Conservation (phyloP, 92 coral and sea anemone species). For the Zoanthus sansibaricus region DNA sequence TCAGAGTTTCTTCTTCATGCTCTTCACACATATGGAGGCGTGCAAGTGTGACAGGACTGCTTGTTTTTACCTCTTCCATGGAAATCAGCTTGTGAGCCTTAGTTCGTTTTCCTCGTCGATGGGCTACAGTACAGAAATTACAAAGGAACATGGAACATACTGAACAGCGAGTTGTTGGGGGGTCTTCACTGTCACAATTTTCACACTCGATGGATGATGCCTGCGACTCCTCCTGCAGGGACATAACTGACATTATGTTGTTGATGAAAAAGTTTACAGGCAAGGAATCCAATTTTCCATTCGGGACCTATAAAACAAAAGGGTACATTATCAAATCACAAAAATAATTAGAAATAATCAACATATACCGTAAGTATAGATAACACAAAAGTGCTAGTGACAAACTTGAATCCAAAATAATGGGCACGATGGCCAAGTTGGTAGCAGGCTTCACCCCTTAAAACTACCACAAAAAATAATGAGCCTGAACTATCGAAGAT, state of each 20-base stretch:
- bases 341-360: too few species aligned
- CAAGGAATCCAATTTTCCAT: slow-evolving; percentile 10
- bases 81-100: slow-evolving; percentile 70
- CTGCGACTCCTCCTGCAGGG: slow-evolving; percentile 28
- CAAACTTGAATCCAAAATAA: too few species aligned
- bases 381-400: too few species aligned
- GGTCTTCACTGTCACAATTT: slow-evolving; percentile 71
- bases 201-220: slow-evolving; percentile 55
- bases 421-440: too few species aligned
- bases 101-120: slow-evolving; percentile 52
- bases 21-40: slow-evolving; percentile 65
- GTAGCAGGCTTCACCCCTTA: too few species aligned
- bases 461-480: too few species aligned
- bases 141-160: slow-evolving; percentile 74
- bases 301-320: too few species aligned
- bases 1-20: slow-evolving; percentile 70
- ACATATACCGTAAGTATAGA: too few species aligned
- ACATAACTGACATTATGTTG: slow-evolving; percentile 54
- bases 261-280: background rate
- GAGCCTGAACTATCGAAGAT: too few species aligned
- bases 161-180: slow-evolving; percentile 66
- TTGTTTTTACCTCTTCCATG: slow-evolving; percentile 62
- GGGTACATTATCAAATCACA: too few species aligned
- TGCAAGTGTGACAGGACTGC: slow-evolving; percentile 50
- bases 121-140: slow-evolving; percentile 73